Conservation (phyloP, 2,888 invertebrate species). For the Cistogaster globosa region DNA sequence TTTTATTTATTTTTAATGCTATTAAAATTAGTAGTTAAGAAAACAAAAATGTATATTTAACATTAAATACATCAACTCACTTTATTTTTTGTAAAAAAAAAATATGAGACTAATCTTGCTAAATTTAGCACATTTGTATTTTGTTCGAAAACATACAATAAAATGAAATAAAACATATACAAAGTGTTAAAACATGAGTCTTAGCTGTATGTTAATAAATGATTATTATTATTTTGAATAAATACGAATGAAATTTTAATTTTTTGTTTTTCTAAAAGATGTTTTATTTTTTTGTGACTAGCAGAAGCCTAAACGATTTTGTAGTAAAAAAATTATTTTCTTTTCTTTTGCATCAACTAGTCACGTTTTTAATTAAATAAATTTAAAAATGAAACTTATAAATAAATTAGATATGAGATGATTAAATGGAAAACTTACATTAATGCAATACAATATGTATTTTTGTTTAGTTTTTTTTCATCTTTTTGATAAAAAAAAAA, state of each 20-base stretch:
- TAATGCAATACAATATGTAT: conserved; percentile 68
- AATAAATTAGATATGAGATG: conserved; percentile 64
- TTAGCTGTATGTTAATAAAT: background rate
- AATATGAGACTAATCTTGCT: conserved; percentile 2
- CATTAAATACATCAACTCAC: conserved; percentile 24
- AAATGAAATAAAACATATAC: background rate
- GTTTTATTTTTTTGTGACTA: conserved; percentile 32
- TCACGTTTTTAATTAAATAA: conserved; percentile 58
- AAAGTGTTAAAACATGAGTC: conserved; percentile 18
- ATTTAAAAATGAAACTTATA: conserved; percentile 55
- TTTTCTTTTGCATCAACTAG: conserved; percentile 27
- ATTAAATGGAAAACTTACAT: conserved; percentile 64
- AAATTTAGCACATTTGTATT: conserved; percentile 7
- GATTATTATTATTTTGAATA: background rate
- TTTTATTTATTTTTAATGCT: background rate
- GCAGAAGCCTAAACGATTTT: background rate
- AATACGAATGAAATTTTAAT: conserved; percentile 14
- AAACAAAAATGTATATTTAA: conserved; percentile 7
- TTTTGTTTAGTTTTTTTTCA: conserved; percentile 37
- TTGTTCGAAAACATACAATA: background rate
- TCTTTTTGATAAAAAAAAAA: conserved; percentile 63
- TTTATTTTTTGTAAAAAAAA: conserved; percentile 31
- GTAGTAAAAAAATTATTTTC: background rate
- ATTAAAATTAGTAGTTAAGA: background rate
- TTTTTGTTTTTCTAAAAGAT: conserved; percentile 1